Base-by-base conservation (phyloP, 2,888 invertebrate genomes). In the Timema podura region DNA sequence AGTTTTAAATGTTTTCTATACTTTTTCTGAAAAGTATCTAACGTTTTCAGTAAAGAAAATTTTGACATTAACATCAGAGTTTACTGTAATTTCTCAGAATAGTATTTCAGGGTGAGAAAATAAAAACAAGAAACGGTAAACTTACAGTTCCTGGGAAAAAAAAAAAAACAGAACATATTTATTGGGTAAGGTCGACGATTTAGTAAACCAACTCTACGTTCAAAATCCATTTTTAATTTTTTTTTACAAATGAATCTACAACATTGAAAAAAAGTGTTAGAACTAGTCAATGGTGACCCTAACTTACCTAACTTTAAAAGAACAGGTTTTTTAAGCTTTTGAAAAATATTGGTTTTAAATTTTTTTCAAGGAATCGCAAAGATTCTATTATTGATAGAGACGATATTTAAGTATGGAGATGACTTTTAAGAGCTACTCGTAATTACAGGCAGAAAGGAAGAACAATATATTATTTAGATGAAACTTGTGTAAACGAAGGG, bases 241-340 rank as follows among this genome's bases (percentile, higher is more conserved):
- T 57, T 30, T n/a, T 57, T n/a, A 30, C 15, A 5, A 57, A 57
- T 13, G 13, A 57, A 57, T n/a, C 0, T 16, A 13, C 13, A 16
- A 57, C 57, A n/a, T 57, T 57, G 15, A 57, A 57, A 11, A 30
- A 57, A 57, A 57, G 13, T 57, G 57, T 30, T 57, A 13, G 16
- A 57, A 13, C 30, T 9, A 16, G 57, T n/a, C 0, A 57, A 57
- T 57, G 57, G 30, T 3, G 6, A n/a, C 13, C 15, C 57, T 13
- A n/a, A 1, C 57, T n/a, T 57, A 8, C 57, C 57, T 57, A 57
- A 57, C 15, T 10, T 57, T 57, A 57, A n/a, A 57, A 6, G 0
- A 57, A 57, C 57, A 57, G 30, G 16, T 16, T n/a, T 57, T 8
- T 57, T 9, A 57, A 57, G n/a, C n/a, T 57, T 15, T 57, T 57